Base-by-base conservation (phyloP, 2,113 vertebrate species). In the Haemorhous mexicanus region DNA sequence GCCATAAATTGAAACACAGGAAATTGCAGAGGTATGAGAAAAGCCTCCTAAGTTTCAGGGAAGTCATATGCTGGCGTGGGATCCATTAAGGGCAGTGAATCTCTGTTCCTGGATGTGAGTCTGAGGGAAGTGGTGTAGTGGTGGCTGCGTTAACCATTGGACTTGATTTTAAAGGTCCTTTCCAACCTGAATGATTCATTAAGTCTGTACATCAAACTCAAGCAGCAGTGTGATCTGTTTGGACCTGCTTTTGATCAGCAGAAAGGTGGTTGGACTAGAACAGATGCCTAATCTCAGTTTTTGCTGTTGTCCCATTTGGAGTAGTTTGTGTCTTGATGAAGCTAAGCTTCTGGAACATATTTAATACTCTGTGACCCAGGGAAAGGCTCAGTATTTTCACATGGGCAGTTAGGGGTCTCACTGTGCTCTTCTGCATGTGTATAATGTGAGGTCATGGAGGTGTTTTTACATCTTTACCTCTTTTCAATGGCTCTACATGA, bases 401-500 rank as follows among this genome's bases (percentile, higher is more conserved):
- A 0, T 46, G 30, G 39, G 33, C 21, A 75, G 5, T 46, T 26
- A 10, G 3, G 0, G 0, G 20, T 74, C 6, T 46, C 3, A 2
- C 19, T 68, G 10, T 79, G 19, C 8, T 55, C 9, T 49, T 75
- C 22, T 28, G 1, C 1, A 1, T 46, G 4, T 13, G 7, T 53
- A 4, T 35, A 10, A 5, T 30, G 13, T 8, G 46, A 69, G 35
- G 50, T 76, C 24, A 13, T 53, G 9, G 35, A 55, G 46, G 7
- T 50, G 16, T 8, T 64, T 13, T 43, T 73, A 7, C 3, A 53
- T 81, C 21, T 81, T 41, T 6, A 59, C 26, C 16, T 64, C 13
- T 49, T 76, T 66, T 55, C 26, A 43, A 35, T 4, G 1, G 14
- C 47, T 75, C 6, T 50, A 0, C 11, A 0, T 63, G 80, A 35